Evolutionary conservation across 2,888 invertebrate species (phyloP), one percentile per base, ranked within the genome.

Genomic region (Phasia obesa): DNA sequence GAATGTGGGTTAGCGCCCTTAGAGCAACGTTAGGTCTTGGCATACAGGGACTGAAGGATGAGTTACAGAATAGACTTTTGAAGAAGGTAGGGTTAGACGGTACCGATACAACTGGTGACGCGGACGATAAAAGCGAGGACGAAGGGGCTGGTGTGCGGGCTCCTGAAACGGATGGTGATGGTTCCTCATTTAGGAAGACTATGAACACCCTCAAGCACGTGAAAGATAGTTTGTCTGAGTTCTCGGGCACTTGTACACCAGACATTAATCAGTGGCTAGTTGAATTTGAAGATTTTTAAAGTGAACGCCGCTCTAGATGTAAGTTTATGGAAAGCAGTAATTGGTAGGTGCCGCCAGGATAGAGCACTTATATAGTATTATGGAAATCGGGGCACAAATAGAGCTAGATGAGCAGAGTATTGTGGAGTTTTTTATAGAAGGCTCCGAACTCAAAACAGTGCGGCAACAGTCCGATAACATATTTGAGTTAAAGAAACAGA

Each of bases 361-460:
- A 2, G 79, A 84, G 35, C 82, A 84, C 27, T 17, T 83, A 0
- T 85, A 84, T 57, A 15, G 44, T 15, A 31, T 84, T 0, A 75
- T 78, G 35, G 82, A 82, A 53, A 49, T 84, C 4, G 83, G 62
- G 0, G 77, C 60, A 17, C 11, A 47, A 4, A 76, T 82, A 13
- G 38, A 69, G 4, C 11, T 83, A 11, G 85, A 84, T 11, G 85
- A 69, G 15, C n/a, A 42, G 5, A 69, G 69, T 57, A 25, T 69
- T 0, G 25, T 69, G 1, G 69, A 64, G 19, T 64, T 49, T 13
- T 27, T 64, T 9, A 64, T 64, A 9, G 31, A 71, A 2, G 71
- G 55, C 3, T 3, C 13, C 19, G 0, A 55, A 64, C 11, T 38
- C 35, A 5, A 49, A 17, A 31, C 0, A 2, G 49, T 73, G 1